Evolutionary conservation across 2,888 invertebrate species (phyloP), one percentile per base, ranked within the genome.

Genomic region (Bibio marci): DNA sequence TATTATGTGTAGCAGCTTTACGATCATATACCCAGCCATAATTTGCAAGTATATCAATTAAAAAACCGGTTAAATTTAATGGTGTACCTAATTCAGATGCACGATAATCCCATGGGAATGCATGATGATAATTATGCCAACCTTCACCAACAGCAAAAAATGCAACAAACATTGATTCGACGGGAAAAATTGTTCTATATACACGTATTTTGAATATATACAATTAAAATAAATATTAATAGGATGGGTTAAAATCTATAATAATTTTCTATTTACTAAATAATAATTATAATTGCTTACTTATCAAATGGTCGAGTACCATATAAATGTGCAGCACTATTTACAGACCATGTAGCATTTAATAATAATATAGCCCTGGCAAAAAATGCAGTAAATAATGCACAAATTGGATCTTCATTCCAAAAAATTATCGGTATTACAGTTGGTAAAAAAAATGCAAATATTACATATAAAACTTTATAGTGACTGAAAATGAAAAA

Each of bases 91-190:
- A 64, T 56, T 88, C 87, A 1, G 83, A 75, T 1, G 87, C 79
- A 50, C 81, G 78, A 66, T 88, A 88, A 59, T 88, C 87, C 76
- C 80, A 82, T 0, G 87, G 87, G 59, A 87, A 88, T 0, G 78
- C 76, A 60, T 88, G 87, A 58, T 88, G 88, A 57, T 83, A 88
- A 59, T 88, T 88, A 62, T 88, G 87, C 79, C 82, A 88, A 8
- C 88, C 87, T 55, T 83, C 83, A 1, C 83, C 83, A 52, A 78
- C 62, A 0, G 80, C 71, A n/a, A 75, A 51, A 0, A 77, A 46
- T 0, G 81, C 70, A 0, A 86, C 83, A 1, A 66, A 57, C 46
- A 65, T 63, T 52, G 80, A 83, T 58, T 87, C 76, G 0, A 70
- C 62, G 0, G 88, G 83, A 53, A 73, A 77, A 50, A 87, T 77